Percentiles rank a stretch among this genome's conserved stretches.
These are phyloP conservation scores for Brachyrhaphis roseni DNA, from an alignment of 2,797 vertebrate species.

Conservation along the genomic window DNA sequence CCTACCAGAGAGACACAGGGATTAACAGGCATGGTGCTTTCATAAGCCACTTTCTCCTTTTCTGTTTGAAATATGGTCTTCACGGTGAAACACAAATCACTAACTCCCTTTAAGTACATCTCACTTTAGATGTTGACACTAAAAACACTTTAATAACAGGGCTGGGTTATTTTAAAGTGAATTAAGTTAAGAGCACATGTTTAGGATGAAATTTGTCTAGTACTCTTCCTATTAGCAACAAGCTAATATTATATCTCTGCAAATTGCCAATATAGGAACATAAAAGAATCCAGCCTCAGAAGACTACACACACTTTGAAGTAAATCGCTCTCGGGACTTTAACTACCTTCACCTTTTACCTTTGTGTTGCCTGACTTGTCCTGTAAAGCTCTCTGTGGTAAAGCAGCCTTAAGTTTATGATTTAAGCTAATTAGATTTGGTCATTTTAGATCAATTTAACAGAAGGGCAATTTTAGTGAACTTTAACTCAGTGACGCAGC, in stretches of 20 bases:
- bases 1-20: slow-evolving; percentile 57
- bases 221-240: slow-evolving; percentile 41
- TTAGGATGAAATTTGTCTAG: slow-evolving; percentile 39
- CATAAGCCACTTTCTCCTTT: slow-evolving; percentile 56
- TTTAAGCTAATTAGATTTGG: background rate
- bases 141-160: slow-evolving; percentile 21
- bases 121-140: slow-evolving; percentile 27
- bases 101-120: slow-evolving; percentile 28
- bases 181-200: slow-evolving; percentile 26
- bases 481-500: background rate
- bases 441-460: slow-evolving; percentile 14
- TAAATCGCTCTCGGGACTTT: slow-evolving; percentile 26
- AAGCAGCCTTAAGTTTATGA: background rate
- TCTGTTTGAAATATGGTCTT: slow-evolving; percentile 59
- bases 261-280: slow-evolving; percentile 32
- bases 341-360: slow-evolving; percentile 29
- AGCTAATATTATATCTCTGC: slow-evolving; percentile 50
- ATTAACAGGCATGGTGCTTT: slow-evolving; percentile 64
- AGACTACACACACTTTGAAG: slow-evolving; percentile 47
- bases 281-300: slow-evolving; percentile 24
- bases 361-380: slow-evolving; percentile 12
- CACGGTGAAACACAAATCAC: slow-evolving; percentile 27
- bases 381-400: background rate
- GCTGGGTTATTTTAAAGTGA: slow-evolving; percentile 20
- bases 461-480: background rate